These are phyloP conservation scores for Teleogryllus oceanicus DNA, from an alignment of 2,888 invertebrate species.

Conservation along the genomic window DNA sequence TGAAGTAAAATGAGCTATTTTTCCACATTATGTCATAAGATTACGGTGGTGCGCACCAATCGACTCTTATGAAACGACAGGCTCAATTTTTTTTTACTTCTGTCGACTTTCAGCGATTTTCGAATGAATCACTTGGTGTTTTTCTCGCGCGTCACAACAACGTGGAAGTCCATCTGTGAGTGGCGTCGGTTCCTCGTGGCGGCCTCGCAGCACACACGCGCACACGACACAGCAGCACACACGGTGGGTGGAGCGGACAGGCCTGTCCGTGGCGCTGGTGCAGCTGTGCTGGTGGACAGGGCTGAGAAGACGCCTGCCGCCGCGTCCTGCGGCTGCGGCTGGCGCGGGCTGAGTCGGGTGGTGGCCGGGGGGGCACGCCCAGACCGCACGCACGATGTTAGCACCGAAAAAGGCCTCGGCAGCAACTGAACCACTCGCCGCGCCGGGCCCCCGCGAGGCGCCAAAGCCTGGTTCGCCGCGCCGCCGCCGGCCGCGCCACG, in stretches of 20 bases:
- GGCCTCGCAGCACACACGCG: neutral
- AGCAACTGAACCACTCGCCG: neutral
- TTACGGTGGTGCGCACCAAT: neutral
- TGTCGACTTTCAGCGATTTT: slow-evolving; percentile 9
- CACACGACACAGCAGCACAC: neutral
- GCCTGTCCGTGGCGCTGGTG: neutral
- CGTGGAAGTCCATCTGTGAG: neutral
- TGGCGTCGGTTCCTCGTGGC: neutral
- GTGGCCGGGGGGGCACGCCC: neutral
- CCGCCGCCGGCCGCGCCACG: neutral
- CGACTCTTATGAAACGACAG: neutral
- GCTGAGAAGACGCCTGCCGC: neutral
- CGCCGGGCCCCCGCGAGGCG: neutral
- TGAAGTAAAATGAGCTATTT: slow-evolving; percentile 11
- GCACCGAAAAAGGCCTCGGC: slow-evolving; percentile 9
- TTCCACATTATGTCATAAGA: neutral
- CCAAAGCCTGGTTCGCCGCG: neutral
- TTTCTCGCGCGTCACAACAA: neutral
- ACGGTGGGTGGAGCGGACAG: neutral
- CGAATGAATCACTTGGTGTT: neutral
- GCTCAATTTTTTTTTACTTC: neutral
- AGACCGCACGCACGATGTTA: neutral
- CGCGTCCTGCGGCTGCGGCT: neutral
- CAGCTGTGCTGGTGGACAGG: neutral
- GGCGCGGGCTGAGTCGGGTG: neutral